A percentile compares a stretch with the other conserved stretches of the same genome.
Conservation (phyloP, 2,797 vertebrate species). For the Hypotaenidia philippensis region DNA sequence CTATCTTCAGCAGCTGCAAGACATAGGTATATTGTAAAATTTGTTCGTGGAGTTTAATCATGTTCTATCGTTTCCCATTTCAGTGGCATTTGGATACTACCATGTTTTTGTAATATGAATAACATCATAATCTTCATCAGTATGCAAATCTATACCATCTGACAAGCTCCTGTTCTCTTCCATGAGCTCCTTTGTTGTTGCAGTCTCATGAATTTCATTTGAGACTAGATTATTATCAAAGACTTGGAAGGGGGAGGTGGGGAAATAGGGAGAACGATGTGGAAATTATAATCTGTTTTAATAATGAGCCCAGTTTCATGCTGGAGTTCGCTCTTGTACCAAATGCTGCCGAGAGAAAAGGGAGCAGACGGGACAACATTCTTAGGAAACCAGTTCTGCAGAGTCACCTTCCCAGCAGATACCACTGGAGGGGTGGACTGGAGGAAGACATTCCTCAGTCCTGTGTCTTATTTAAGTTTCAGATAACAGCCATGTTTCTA, state of each 20-base stretch:
- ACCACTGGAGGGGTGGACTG: neutral
- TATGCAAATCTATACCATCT: slow-evolving; percentile 54
- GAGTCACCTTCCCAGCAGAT: slow-evolving; percentile 39
- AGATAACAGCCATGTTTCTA: neutral
- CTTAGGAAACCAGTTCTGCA: neutral
- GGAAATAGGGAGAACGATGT: neutral
- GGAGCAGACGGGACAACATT: slow-evolving; percentile 28
- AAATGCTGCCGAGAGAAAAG: slow-evolving; percentile 46
- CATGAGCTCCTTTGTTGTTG: slow-evolving; percentile 28
- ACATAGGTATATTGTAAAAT: neutral
- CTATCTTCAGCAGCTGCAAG: neutral
- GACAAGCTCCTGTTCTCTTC: slow-evolving; percentile 24
- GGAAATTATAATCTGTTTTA: slow-evolving; percentile 46
- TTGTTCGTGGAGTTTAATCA: neutral
- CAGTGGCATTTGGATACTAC: neutral
- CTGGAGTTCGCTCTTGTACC: slow-evolving; percentile 8
- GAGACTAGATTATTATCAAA: slow-evolving; percentile 68
- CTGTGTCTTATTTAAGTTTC: neutral
- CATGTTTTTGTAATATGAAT: slow-evolving; percentile 52
- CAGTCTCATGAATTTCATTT: slow-evolving; percentile 70
- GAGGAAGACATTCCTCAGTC: neutral
- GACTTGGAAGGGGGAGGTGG: neutral
- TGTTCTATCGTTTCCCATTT: slow-evolving; percentile 9
- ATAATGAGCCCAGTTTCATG: slow-evolving; percentile 47
- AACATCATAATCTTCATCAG: slow-evolving; percentile 54